A percentile compares a stretch with the other conserved stretches of the same genome.
Evolutionary conservation across 2,888 invertebrate species (phyloP).

Genomic region (Oeneis ivallda): DNA sequence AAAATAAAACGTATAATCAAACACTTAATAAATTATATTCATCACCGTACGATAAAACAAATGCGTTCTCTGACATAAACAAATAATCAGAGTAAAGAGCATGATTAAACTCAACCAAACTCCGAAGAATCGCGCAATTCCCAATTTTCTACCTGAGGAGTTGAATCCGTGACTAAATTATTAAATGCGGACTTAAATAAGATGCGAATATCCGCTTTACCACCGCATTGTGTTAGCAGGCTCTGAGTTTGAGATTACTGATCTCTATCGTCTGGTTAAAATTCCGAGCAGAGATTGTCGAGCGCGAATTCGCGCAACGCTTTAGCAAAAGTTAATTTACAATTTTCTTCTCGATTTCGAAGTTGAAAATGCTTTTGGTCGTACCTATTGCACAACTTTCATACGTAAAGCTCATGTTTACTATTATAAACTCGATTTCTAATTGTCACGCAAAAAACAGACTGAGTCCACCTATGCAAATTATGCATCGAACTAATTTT

Average conservation of each 20-base stretch:
- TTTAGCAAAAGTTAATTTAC: constrained; percentile 70
- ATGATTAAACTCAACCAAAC: constrained; percentile 61
- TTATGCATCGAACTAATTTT: too few species aligned
- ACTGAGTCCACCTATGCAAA: too few species aligned
- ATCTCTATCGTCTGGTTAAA: constrained; percentile 75
- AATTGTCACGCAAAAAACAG: not conserved
- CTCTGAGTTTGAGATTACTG: constrained; percentile 69
- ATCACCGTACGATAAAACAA: not conserved
- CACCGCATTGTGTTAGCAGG: constrained; percentile 69
- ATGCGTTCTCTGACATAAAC: constrained; percentile 6
- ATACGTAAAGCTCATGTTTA: constrained; percentile 17
- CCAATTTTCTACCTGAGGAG: constrained; percentile 78
- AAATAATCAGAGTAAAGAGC: constrained; percentile 47
- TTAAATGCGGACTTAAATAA: constrained; percentile 71
- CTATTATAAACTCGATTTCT: constrained; percentile 1
- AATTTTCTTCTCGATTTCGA: constrained; percentile 59
- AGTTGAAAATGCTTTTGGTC: constrained; percentile 29
- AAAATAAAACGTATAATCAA: too few species aligned
- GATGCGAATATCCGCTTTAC: constrained; percentile 70
- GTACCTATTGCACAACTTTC: constrained; percentile 16
- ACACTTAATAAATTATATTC: not conserved
- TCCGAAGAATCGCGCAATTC: constrained; percentile 72
- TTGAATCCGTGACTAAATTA: constrained; percentile 75
- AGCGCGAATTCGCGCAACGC: constrained; percentile 65
- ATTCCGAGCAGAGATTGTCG: constrained; percentile 68